Base-by-base conservation (phyloP, 2,888 invertebrate species). In the Heliconius sara region DNA sequence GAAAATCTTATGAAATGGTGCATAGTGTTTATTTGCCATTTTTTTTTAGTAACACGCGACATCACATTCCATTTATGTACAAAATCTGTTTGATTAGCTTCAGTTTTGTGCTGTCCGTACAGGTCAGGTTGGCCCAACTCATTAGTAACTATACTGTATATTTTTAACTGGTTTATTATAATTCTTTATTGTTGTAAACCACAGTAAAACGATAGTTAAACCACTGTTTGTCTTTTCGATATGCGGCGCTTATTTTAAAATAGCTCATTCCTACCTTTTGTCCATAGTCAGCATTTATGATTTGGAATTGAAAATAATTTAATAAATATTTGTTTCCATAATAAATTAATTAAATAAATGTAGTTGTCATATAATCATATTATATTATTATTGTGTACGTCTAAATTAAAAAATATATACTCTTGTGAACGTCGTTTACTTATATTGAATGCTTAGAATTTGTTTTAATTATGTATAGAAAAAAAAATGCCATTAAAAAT, bases 11-110 rank as follows among this genome's bases (percentile, higher is more conserved):
- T 86, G 91, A 90, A 89, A 90, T 85, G 90, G 89, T 93, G 92
- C 91, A 87, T 87, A 84, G 86, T 74, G 75, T 84, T 77, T 86
- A 82, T 85, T 86, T 86, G 87, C 88, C 87, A 84, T 19, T 87
- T 88, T 86, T 82, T 85, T 86, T 86, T 86, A 88, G 86, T 83
- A 75, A 86, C 89, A 90, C 84, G 86, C 84, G 85, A 89, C 91
- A 92, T 92, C 93, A 94, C 94, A 94, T 94, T 94, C 94, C 94
- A 94, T 91, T 84, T 85, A 89, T 93, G 91, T 93, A 93, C 90
- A 93, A 92, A 91, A 81, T 80, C 22, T 71, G 67, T 78, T 57
- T 79, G 27, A 80, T 85, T 86, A 79, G 52, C 85, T 84, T 74
- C 80, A 57, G 67, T 73, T 74, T 67, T 67, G 60, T 74, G 60